Evolutionary conservation across 2,113 vertebrate genomes (phyloP), one percentile per base, ranked within the genome.

Genomic region (Canis aureus): DNA sequence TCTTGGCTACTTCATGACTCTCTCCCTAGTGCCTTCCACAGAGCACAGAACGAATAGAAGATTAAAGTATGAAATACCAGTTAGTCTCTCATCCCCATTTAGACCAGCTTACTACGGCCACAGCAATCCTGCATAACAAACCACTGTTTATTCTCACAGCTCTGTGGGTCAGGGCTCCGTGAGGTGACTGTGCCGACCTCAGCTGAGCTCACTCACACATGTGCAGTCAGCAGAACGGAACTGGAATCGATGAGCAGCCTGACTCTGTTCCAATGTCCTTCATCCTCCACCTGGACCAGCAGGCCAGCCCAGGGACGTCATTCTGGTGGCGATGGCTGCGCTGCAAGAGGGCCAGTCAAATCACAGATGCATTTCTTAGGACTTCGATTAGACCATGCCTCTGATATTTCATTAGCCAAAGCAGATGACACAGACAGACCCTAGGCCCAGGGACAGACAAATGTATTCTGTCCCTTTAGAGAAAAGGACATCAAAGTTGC

Each of bases 231-330:
- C 59, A 38, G 51, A 32, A 27, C 1, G 2, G 10, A 71, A 32
- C 66, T 6, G 13, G n/a, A 35, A 19, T 13, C 4, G 1, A 8
- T 0, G 10, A 3, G 9, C 20, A 3, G 5, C 16, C 1, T 17
- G 35, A 3, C 55, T 13, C n/a, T 23, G 4, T 5, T 13, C 71
- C 22, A 1, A 2, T 5, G 16, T 8, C 79, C 62, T 23, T 8
- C n/a, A 2, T 3, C 32, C 57, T 35, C 73, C 11, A 8, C 38
- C n/a, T 17, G 5, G 5, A 22, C 11, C 62, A 16, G 23, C 20
- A 43, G 23, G 1, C 4, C 60, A 53, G 38, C 76, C 66, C 53
- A 2, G 25, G 2, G 2, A 29, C 0, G 10, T 7, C 13, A n/a
- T 20, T 23, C 17, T 74, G 59, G 8, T 0, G 5, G 38, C 0